Evolutionary conservation across 2,113 vertebrate genomes (phyloP).

Genomic region (Gavia stellata): DNA sequence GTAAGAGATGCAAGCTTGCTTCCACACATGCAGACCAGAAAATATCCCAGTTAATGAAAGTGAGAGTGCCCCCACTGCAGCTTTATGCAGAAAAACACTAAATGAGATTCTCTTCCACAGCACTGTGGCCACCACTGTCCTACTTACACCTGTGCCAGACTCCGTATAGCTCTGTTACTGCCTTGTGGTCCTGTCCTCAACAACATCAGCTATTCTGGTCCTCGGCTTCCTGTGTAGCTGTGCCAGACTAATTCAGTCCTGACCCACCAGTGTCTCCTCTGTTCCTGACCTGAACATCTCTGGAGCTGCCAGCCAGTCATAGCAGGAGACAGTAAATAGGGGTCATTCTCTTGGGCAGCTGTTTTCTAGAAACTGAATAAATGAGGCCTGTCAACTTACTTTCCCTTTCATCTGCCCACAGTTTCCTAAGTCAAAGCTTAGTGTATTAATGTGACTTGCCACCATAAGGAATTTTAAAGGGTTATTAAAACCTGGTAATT

Average conservation of each 20-base stretch:
- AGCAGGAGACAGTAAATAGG: neutral
- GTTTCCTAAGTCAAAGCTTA: neutral
- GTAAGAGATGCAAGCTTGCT: conserved; percentile 70
- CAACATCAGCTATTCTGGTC: neutral
- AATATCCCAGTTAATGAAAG: neutral
- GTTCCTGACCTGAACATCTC: neutral
- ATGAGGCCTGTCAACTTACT: neutral
- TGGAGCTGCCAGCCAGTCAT: neutral
- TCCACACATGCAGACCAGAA: neutral
- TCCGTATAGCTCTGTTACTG: neutral
- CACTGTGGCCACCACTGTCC: neutral
- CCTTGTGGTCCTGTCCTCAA: accelerated
- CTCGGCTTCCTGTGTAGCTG: neutral
- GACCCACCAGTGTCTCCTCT: neutral
- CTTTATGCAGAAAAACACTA: neutral
- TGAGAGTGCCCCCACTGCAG: neutral
- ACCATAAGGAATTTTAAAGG: neutral
- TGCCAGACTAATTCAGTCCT: neutral
- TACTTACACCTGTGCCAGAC: neutral
- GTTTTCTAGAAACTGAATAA: neutral
- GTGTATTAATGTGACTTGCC: neutral
- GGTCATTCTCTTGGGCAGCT: neutral
- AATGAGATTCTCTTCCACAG: neutral
- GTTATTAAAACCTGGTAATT: neutral
- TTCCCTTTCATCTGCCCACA: neutral